These are phyloP conservation scores for Xylophagus ater DNA, from an alignment of 2,888 invertebrate species.

Conservation along the genomic window DNA sequence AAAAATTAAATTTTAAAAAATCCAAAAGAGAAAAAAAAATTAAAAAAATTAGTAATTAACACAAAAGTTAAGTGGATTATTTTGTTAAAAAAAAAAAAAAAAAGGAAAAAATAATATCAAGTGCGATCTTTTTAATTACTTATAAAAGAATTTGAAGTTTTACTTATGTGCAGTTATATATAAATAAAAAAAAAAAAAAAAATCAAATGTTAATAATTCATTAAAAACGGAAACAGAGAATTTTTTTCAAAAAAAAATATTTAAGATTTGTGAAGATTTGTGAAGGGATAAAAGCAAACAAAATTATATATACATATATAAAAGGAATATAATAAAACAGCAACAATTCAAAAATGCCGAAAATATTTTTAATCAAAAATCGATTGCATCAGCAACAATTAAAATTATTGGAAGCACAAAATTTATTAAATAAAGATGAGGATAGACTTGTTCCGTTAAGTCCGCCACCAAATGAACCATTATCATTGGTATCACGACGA, in stretches of 20 bases:
- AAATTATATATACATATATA: too few species aligned
- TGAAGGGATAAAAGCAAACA: too few species aligned
- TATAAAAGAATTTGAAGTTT: too few species aligned
- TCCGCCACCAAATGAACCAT: slow-evolving; percentile 46
- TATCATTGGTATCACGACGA: slow-evolving; percentile 50
- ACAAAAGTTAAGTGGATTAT: too few species aligned
- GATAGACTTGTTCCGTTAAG: slow-evolving; percentile 51
- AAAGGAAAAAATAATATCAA: too few species aligned
- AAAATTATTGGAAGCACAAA: slow-evolving; percentile 70
- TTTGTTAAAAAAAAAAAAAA: too few species aligned
- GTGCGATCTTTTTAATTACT: too few species aligned
- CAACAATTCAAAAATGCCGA: slow-evolving; percentile 81
- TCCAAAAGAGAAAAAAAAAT: slow-evolving; percentile 5
- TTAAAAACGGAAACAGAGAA: not conserved
- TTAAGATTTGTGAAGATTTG: slow-evolving; percentile 3
- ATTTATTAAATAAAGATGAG: slow-evolving; percentile 53
- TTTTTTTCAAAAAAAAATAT: slow-evolving; percentile 10
- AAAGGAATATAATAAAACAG: too few species aligned
- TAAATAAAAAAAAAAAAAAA: too few species aligned
- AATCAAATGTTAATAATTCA: slow-evolving; percentile 1
- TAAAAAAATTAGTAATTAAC: too few species aligned
- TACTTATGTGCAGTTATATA: too few species aligned
- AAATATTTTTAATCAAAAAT: slow-evolving; percentile 85
- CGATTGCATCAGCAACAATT: slow-evolving; percentile 85
- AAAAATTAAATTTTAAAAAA: not conserved